Conservation (phyloP, 2,888 invertebrate genomes). For the Mantis religiosa region DNA sequence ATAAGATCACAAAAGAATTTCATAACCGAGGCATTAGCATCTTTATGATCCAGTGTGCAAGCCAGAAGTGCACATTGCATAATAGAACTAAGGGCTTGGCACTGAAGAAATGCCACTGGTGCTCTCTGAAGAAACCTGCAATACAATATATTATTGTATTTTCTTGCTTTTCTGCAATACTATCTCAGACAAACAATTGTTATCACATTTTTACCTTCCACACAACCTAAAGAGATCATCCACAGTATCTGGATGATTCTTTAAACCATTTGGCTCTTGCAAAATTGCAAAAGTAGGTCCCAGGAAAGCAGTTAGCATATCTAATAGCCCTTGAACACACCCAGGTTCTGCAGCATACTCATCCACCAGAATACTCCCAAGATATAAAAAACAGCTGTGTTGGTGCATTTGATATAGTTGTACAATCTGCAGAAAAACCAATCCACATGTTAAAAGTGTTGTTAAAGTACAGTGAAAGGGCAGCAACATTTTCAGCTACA, state of each 20-base stretch:
- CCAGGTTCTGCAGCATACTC: slow-evolving; percentile 71
- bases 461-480: background rate
- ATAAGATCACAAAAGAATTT: slow-evolving; percentile 89
- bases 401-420: slow-evolving; percentile 69
- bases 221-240: slow-evolving; percentile 93
- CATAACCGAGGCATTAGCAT: slow-evolving; percentile 94
- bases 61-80: slow-evolving; percentile 80
- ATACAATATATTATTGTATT: slow-evolving; percentile 33
- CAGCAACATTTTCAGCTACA: no score
- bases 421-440: slow-evolving; percentile 54
- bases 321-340: slow-evolving; percentile 74
- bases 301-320: slow-evolving; percentile 80
- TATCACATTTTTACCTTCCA: slow-evolving; percentile 48
- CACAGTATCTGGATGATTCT: slow-evolving; percentile 94
- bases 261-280: slow-evolving; percentile 72
- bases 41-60: slow-evolving; percentile 83
- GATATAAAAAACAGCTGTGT: slow-evolving; percentile 88
- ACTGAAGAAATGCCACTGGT: slow-evolving; percentile 76
- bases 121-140: slow-evolving; percentile 79
- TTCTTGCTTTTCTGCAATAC: background rate
- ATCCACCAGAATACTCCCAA: slow-evolving; percentile 85
- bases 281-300: slow-evolving; percentile 77
- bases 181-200: background rate
- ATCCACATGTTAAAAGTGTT: background rate
- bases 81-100: slow-evolving; percentile 67